Evolutionary conservation across 2,888 invertebrate species (phyloP), one percentile per base, ranked within the genome.

Genomic region (Ametastegia equiseti): DNA sequence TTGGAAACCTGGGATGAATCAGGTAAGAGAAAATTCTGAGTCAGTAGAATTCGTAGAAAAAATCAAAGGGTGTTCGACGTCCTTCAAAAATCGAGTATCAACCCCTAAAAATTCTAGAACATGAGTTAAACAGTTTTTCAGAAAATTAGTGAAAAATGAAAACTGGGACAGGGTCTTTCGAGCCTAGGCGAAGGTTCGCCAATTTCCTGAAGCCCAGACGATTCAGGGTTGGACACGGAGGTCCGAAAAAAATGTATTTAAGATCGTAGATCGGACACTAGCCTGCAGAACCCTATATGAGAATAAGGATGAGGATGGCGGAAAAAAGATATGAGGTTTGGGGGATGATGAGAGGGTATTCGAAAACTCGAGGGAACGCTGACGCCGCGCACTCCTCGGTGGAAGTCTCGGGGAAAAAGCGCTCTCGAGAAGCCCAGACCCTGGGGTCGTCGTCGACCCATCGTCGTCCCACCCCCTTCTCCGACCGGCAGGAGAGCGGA

Each of bases 401-500:
- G 30, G 13, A 30, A 60, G 78, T 39, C 36, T 63, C 63, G 42
- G 78, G 63, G 78, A 63, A n/a, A n/a, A 78, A 78, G 78, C 78
- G 57, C 63, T 78, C 45, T 78, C 78, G 75, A 75, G 30, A 75
- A 54, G 33, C 75, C 75, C 50, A 50, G 75, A 33, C 75, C 50
- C n/a, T n/a, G 75, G 75, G 75, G 75, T 75, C 78, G 27, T 78
- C 60, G 39, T 78, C 78, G 15, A 60, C 78, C 30, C 30, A 50
- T 57, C 39, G 13, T 57, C 39, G 13, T 19, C 7, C 57, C 11
- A 50, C 57, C 57, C 57, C 77, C 54, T 77, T 23, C 57, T 39
- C 6, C 42, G 81, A 81, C 81, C 83, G 81, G 33, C 80, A 77
- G 63, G 85, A 85, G 80, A 54, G 82, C 36, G 63, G 83, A 84